Evolutionary conservation across 2,888 invertebrate genomes (phyloP), one percentile per base, ranked within the genome.

Genomic region (Scrobipalpa atriplicella): DNA sequence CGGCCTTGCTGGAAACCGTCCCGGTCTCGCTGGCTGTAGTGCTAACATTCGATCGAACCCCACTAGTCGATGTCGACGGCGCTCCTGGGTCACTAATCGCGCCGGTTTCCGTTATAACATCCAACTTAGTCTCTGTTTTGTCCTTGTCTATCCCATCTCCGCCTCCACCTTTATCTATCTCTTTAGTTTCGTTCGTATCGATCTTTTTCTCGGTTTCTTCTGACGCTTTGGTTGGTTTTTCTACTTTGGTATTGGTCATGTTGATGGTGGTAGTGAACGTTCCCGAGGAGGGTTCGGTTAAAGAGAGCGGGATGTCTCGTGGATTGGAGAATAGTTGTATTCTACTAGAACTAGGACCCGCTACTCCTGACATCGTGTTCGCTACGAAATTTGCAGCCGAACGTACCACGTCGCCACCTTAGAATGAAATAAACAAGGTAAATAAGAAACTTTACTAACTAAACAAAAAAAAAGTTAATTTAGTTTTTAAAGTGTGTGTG

Each of bases 241-340:
- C 52, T 52, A 52, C 67, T 67, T 56, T 73, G 60, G 73, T 72
- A 64, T 64, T n/a, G 51, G 67, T 72, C 11, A 64, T 65, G 51
- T 52, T 67, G 62, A 75, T 73, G 1, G 68, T 38, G 13, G 39
- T 16, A n/a, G 38, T 39, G 38, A 41, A 39, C 0, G 38, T 61
- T 1, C 61, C 61, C 16, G 61, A 38, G 10, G 61, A 16, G 61
- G 61, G 61, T 36, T 61, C 61, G 9, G 39, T 41, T 1, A 39
- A 8, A n/a, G 61, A 61, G 16, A 61, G 19, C 0, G 52, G 52
- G 19, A 61, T 41, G n/a, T 61, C 61, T 13, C 61, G 38, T 6
- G 61, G 61, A 39, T 61, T 61, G 2, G 56, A 13, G n/a, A 29
- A 56, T 10, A 56, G 56, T n/a, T 36, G 29, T 18, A 47, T 43